Conservation (phyloP, 2,113 vertebrate genomes). For the Aldabrachelys gigantea region DNA sequence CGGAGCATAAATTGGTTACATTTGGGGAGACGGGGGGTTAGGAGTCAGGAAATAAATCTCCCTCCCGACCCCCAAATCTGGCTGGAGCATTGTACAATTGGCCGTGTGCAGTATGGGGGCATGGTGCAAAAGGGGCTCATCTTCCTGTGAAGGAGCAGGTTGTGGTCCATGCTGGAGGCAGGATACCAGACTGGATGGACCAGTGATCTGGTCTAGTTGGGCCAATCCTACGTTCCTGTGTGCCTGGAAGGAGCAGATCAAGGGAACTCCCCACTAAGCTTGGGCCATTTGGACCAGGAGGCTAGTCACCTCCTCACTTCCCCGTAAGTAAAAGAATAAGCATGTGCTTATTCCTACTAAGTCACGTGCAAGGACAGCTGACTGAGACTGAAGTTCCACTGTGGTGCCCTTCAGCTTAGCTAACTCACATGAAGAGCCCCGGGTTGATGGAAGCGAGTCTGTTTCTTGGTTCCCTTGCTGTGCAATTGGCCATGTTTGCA, state of each 20-base stretch:
- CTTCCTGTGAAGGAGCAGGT: not conserved
- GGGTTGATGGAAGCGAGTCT: not conserved
- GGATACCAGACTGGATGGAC: not conserved
- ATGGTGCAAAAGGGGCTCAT: not conserved
- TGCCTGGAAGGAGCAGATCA: not conserved
- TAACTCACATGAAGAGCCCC: too few species aligned
- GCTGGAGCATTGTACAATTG: not conserved
- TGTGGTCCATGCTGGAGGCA: not conserved
- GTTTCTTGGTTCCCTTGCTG: not conserved
- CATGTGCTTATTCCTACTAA: not conserved
- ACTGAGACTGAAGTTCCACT: too few species aligned
- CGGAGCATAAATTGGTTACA: not conserved
- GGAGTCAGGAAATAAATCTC: not conserved
- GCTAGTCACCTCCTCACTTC: not conserved
- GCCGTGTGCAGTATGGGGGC: not conserved
- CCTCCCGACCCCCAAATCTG: not conserved
- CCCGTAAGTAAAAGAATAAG: not conserved
- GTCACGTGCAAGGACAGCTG: not conserved
- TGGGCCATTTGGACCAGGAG: not conserved
- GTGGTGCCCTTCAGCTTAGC: not conserved
- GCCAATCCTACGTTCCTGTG: not conserved
- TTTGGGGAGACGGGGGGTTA: not conserved
- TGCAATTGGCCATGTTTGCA: not conserved
- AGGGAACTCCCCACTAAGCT: not conserved
- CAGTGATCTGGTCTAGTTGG: not conserved